Percentiles rank a stretch among this genome's conserved stretches.
These are phyloP conservation scores for Sinohyriopsis cumingii DNA, from an alignment of 2,888 invertebrate genomes.

Conservation along the genomic window DNA sequence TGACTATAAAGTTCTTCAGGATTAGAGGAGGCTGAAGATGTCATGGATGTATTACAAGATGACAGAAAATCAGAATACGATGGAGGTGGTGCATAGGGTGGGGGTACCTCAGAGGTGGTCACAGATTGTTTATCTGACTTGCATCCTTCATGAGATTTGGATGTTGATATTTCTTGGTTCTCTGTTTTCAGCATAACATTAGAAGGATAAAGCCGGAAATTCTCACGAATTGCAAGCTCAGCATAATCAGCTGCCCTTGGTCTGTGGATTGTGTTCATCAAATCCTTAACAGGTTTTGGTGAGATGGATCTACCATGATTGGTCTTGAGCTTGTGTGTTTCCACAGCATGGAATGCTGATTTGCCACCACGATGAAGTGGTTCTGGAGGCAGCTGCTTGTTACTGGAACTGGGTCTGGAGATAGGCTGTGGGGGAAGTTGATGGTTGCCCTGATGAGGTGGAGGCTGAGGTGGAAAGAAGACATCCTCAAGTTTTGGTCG, in stretches of 20 bases:
- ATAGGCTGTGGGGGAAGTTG: constrained; percentile 43
- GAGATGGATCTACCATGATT: constrained; percentile 2
- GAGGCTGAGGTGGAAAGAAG: constrained; percentile 39
- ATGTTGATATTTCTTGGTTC: not conserved
- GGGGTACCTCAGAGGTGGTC: constrained; percentile 25
- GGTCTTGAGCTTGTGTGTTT: constrained; percentile 20
- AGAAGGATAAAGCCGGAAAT: constrained; percentile 39
- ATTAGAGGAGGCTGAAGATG: constrained; percentile 36
- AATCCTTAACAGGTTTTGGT: too few relatives aligned
- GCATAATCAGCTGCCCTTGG: constrained; percentile 12
- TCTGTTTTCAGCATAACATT: constrained; percentile 24
- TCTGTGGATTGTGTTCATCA: too few relatives aligned
- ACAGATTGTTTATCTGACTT: not conserved
- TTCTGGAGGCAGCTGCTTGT: constrained; percentile 29
- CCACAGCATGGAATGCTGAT: constrained; percentile 48
- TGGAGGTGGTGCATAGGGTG: constrained; percentile 54
- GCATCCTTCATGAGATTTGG: not conserved
- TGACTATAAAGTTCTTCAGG: constrained; percentile 33
- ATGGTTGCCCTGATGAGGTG: constrained; percentile 22
- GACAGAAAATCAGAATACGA: constrained; percentile 50
- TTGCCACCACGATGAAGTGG: constrained; percentile 36
- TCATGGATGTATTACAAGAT: constrained; percentile 39
- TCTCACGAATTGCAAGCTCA: constrained; percentile 40
- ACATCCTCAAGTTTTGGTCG: constrained; percentile 34
- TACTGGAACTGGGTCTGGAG: constrained; percentile 21